A percentile compares a stretch with the other conserved stretches of the same genome.
phyloP scores from a whole-genome alignment of 2,797 vertebrate genomes.

The Orestias chungarensis region DNA sequence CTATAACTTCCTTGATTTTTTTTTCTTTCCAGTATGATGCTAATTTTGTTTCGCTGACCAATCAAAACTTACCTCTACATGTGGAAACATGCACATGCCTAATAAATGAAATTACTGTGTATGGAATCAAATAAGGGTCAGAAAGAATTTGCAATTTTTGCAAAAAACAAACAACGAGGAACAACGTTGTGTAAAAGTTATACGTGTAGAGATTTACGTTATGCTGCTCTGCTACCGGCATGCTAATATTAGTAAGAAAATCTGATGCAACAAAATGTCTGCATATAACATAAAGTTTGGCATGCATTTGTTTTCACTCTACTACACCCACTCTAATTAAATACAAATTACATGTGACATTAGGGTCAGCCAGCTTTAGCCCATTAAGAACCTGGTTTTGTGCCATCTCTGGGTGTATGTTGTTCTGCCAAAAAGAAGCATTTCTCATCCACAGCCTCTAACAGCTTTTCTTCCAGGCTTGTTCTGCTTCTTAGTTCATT shows the following conservation, averaged over 20 bases:
- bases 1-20: not conserved
- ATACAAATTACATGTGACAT: not conserved
- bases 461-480: not conserved
- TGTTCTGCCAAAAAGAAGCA: not conserved
- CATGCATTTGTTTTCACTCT: not conserved
- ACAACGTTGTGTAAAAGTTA: not conserved
- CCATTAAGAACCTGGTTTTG: not conserved
- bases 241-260: not conserved
- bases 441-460: not conserved
- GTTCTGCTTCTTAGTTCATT: not conserved
- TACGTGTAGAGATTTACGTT: not conserved
- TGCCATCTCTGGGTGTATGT: not conserved
- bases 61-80: conserved; percentile 1
- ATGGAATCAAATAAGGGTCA: too few relatives aligned
- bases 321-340: too few relatives aligned
- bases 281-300: not conserved
- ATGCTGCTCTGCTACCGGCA: not conserved
- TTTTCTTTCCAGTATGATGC: too few relatives aligned
- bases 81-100: not conserved
- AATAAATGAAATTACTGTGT: too few relatives aligned
- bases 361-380: not conserved
- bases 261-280: not conserved
- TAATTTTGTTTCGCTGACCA: not conserved
- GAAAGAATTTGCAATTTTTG: too few relatives aligned
- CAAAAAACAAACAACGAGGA: not conserved